phyloP scores from a whole-genome alignment of 2,888 invertebrate genomes.

The Pyrocoelia pectoralis region DNA sequence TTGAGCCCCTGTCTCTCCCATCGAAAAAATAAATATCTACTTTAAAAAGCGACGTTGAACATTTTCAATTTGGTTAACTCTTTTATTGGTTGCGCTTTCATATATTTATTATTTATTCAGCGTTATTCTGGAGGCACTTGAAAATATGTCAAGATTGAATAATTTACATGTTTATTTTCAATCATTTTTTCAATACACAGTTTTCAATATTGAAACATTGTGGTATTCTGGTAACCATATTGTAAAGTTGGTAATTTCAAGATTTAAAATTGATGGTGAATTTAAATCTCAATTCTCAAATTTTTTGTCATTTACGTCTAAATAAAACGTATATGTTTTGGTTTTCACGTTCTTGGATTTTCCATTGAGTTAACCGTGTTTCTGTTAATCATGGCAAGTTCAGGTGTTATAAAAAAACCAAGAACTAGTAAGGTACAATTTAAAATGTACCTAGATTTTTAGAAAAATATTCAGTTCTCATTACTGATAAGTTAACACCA shows the following conservation, averaged over 20 bases:
- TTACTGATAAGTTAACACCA: not conserved
- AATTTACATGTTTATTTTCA: not conserved
- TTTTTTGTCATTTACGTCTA: too few relatives aligned
- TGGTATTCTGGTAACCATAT: not conserved
- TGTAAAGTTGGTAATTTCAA: not conserved
- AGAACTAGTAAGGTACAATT: not conserved
- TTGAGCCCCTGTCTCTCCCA: too few relatives aligned
- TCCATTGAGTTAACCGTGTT: not conserved
- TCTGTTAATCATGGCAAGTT: slow-evolving; percentile 1
- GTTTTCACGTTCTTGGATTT: slow-evolving; percentile 1
- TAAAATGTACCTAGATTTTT: not conserved
- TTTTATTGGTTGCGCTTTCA: too few relatives aligned
- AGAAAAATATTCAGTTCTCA: not conserved
- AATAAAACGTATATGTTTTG: too few relatives aligned
- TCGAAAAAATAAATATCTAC: too few relatives aligned
- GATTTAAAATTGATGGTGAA: too few relatives aligned
- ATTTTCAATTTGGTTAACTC: too few relatives aligned
- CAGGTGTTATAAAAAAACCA: slow-evolving; percentile 1
- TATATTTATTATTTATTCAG: too few relatives aligned
- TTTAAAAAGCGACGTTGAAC: too few relatives aligned
- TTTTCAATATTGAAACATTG: not conserved
- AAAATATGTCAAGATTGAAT: slow-evolving; percentile 3
- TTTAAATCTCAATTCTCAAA: too few relatives aligned
- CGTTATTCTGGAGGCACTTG: not conserved
- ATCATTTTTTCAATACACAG: not conserved